These are phyloP conservation scores for Hydrotaea diabolus DNA, from an alignment of 2,888 invertebrate genomes.

Conservation along the genomic window DNA sequence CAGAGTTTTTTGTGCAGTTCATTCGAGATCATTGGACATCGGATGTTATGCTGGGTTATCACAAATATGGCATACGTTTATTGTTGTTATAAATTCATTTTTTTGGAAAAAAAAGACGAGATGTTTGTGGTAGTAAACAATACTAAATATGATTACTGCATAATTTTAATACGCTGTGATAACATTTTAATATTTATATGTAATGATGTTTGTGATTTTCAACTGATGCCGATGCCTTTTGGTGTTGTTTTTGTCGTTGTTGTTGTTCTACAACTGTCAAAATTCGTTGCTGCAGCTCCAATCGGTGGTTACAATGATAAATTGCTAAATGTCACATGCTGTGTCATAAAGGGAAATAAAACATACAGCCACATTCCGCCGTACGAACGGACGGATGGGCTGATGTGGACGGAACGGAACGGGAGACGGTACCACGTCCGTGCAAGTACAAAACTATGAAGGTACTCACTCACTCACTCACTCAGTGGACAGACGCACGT, in stretches of 20 bases:
- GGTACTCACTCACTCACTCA: neutral
- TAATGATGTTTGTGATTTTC: constrained; percentile 23
- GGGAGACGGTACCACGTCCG: neutral
- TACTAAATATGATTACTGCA: constrained; percentile 40
- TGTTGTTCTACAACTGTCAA: constrained; percentile 57
- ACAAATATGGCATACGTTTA: neutral
- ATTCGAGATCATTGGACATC: neutral
- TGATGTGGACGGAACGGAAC: neutral
- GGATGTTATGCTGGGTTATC: neutral
- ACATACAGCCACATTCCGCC: constrained; percentile 4
- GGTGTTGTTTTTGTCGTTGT: constrained; percentile 12
- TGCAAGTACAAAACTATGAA: neutral
- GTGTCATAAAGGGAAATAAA: constrained; percentile 43
- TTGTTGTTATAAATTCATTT: constrained; percentile 3
- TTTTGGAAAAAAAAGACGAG: neutral
- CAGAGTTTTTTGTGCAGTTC: too few species aligned
- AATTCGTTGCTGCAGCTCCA: constrained; percentile 55
- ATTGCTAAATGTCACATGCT: constrained; percentile 65
- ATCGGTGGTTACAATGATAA: constrained; percentile 60
- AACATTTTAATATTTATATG: constrained; percentile 47
- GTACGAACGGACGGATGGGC: neutral
- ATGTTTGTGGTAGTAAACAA: constrained; percentile 19
- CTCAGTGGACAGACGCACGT: neutral
- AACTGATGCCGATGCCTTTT: constrained; percentile 25
- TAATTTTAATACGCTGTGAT: constrained; percentile 49